These are phyloP conservation scores for Octopus sinensis DNA, from an alignment of 1,140 invertebrate genomes.

Conservation along the genomic window DNA sequence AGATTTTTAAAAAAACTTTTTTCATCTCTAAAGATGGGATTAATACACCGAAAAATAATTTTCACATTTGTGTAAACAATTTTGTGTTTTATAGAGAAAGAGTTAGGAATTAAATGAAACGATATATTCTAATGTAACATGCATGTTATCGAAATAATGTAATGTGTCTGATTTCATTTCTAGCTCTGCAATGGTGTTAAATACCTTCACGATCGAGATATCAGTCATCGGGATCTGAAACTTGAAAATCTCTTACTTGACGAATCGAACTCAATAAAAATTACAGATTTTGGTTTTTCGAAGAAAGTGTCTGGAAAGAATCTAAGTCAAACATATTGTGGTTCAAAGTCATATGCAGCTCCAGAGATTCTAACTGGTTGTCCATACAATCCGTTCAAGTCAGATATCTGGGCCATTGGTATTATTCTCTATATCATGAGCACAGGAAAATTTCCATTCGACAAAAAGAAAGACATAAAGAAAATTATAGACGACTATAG, in stretches of 20 bases:
- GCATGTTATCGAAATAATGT: too few species aligned
- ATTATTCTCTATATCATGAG: constrained; percentile 56
- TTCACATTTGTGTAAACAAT: too few species aligned
- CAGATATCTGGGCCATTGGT: constrained; percentile 57
- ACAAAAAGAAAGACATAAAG: constrained; percentile 53
- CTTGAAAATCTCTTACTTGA: constrained; percentile 87
- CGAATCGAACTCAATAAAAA: constrained; percentile 75
- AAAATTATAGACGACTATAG: constrained; percentile 52
- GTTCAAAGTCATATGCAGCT: constrained; percentile 69
- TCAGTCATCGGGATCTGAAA: constrained; percentile 82
- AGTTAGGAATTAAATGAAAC: too few species aligned
- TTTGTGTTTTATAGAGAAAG: too few species aligned
- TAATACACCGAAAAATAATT: too few species aligned
- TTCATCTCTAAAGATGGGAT: too few species aligned
- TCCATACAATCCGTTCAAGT: constrained; percentile 55
- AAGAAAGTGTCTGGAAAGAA: constrained; percentile 41
- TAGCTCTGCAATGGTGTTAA: constrained; percentile 65
- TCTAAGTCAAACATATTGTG: constrained; percentile 67
- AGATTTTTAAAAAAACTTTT: too few species aligned
- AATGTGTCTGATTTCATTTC: too few species aligned
- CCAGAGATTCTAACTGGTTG: constrained; percentile 67
- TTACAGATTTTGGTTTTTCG: constrained; percentile 84
- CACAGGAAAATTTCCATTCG: constrained; percentile 57
- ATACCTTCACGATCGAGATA: constrained; percentile 81
- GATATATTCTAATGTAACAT: too few species aligned